Base-by-base conservation (phyloP, 1,140 invertebrate genomes). In the Nephila pilipes region DNA sequence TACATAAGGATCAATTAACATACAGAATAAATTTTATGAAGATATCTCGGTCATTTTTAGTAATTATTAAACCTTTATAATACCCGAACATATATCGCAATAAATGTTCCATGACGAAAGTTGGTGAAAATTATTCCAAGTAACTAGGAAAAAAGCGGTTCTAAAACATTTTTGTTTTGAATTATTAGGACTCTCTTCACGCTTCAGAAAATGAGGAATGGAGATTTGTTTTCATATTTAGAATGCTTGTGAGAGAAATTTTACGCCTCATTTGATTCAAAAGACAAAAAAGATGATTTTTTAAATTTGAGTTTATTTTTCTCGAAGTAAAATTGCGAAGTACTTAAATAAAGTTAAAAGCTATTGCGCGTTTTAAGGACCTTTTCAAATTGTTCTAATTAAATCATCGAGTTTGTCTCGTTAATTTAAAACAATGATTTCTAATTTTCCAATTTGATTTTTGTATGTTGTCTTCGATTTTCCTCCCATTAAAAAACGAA, bases 351-450 rank as follows among this genome's bases (percentile, higher is more conserved):
- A n/a, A 36, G 60, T 69, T 87, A 65, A 46, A 22, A 69, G 58
- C 60, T 22, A 63, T 60, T 32, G 60, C 54, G 69, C 29, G 58
- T 65, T 87, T 65, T 87, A 87, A 54, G 60, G 60, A 87, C 65
- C 85, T 87, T 16, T 87, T 54, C 85, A 87, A 60, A 69, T 87
- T 87, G 85, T 87, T 87, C 36, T 87, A 87, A 87, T 87, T 87
- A 87, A 87, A 87, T 87, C 55, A 69, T 87, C 85, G 85, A 87
- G 60, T 65, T n/a, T 20, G 36, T 18, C 58, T 38, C 85, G 65
- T 25, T 5, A 58, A 6, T 29, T 87, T 54, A 87, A 65, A 32
- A 12, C 69, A 20, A 32, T 20, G 8, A 16, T 32, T 87, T 25
- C 60, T 32, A 38, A 3, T 85, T 29, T 58, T 58, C 32, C 29